phyloP scores from a whole-genome alignment of 2,113 vertebrate species.

The Lonchura striata region DNA sequence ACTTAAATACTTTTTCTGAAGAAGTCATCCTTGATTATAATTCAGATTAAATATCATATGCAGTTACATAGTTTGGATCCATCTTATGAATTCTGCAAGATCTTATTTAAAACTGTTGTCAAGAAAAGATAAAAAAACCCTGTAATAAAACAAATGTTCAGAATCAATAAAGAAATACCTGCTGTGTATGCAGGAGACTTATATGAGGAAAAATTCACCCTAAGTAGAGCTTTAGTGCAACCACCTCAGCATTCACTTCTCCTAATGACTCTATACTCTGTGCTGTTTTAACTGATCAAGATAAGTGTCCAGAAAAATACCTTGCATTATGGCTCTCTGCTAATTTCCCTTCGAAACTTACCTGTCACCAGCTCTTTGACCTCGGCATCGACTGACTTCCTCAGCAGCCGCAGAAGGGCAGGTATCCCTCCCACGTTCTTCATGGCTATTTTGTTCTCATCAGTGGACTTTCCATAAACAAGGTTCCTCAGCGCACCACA shows the following conservation, averaged over 20 bases:
- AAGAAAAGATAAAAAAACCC: neutral
- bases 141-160: neutral
- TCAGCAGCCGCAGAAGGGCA: slow-evolving; percentile 88
- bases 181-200: neutral
- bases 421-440: slow-evolving; percentile 92
- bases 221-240: neutral
- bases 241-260: neutral
- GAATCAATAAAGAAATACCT: neutral
- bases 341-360: slow-evolving; percentile 55
- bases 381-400: slow-evolving; percentile 92
- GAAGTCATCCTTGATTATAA: neutral
- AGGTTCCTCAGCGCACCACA: slow-evolving; percentile 94
- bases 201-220: neutral
- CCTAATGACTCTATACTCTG: neutral
- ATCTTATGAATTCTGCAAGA: neutral
- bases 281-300: neutral
- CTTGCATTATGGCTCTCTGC: neutral
- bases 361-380: slow-evolving; percentile 94
- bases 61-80: neutral
- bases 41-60: neutral
- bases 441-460: slow-evolving; percentile 95
- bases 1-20: neutral
- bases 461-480: slow-evolving; percentile 92
- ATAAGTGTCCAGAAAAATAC: neutral
- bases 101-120: neutral